Conservation (phyloP, 2,797 vertebrate species). For the Zalophus californianus region DNA sequence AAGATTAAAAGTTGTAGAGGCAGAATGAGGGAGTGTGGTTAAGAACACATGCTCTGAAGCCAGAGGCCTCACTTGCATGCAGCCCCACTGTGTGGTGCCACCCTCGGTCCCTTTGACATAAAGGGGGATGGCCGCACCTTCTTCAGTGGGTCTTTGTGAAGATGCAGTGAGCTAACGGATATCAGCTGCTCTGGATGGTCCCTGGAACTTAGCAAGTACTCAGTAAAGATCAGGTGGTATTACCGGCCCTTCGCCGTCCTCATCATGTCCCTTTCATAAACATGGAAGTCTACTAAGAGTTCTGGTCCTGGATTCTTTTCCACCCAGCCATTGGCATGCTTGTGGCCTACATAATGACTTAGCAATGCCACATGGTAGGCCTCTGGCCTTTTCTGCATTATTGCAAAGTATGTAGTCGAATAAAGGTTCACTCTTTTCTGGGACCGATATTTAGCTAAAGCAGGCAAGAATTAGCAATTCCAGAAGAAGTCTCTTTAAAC, state of each 20-base stretch:
- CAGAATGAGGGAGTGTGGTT: neutral
- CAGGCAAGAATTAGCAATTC: neutral
- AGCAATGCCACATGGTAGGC: neutral
- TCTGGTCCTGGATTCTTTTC: neutral
- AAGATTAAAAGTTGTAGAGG: neutral
- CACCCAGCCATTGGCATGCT: neutral
- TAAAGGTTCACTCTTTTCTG: neutral
- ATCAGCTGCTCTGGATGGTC: too few relatives aligned
- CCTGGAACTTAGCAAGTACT: neutral
- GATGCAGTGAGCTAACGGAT: fast-evolving
- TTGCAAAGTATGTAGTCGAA: neutral
- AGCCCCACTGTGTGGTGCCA: fast-evolving
- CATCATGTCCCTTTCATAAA: fast-evolving
- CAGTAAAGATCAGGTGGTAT: fast-evolving
- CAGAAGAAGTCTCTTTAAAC: neutral
- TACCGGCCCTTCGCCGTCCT: fast-evolving
- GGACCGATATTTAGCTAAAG: neutral
- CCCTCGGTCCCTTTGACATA: fast-evolving
- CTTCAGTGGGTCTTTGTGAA: neutral
- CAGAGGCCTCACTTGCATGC: neutral
- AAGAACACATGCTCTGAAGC: neutral
- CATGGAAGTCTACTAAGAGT: neutral
- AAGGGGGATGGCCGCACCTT: fast-evolving
- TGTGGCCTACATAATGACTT: neutral
- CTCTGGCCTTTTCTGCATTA: neutral